phyloP scores from a whole-genome alignment of 2,113 vertebrate species.

The Tretioscincus oriximinensis region DNA sequence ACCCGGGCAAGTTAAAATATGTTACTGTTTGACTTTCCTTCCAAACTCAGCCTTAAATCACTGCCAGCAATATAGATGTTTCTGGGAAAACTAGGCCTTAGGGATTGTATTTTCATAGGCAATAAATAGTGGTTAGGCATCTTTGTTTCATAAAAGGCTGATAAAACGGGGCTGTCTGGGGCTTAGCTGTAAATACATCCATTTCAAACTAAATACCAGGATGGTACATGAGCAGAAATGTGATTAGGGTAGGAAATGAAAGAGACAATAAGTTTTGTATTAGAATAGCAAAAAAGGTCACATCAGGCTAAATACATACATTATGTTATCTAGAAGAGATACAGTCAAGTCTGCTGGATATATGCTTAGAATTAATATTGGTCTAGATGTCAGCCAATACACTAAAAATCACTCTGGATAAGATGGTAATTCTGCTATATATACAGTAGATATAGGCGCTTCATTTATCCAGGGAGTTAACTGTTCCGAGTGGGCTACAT shows the following conservation, averaged over 20 bases:
- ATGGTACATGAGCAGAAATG: not conserved
- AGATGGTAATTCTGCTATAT: not conserved
- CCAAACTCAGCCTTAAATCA: slow-evolving; percentile 19
- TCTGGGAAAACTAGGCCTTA: slow-evolving; percentile 1
- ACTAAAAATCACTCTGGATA: not conserved
- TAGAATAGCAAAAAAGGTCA: not conserved
- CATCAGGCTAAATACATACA: not conserved
- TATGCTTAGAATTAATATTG: not conserved
- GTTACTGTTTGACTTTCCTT: slow-evolving; percentile 24
- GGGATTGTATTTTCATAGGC: slow-evolving; percentile 23
- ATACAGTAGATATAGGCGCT: too few relatives aligned
- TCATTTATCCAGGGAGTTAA: not conserved
- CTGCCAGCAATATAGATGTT: slow-evolving; percentile 8
- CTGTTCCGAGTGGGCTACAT: not conserved
- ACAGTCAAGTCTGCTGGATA: not conserved
- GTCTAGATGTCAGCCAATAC: not conserved
- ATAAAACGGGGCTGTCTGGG: slow-evolving; percentile 8
- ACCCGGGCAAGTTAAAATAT: slow-evolving; percentile 18
- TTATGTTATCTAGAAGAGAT: not conserved
- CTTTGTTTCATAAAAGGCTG: slow-evolving; percentile 3
- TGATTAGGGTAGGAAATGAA: not conserved
- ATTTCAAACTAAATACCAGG: not conserved
- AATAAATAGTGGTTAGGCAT: slow-evolving; percentile 10
- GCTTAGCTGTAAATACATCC: slow-evolving; percentile 3
- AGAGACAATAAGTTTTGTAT: not conserved